phyloP scores from a whole-genome alignment of 2,888 invertebrate genomes.

The Muschampia plurimacula region DNA sequence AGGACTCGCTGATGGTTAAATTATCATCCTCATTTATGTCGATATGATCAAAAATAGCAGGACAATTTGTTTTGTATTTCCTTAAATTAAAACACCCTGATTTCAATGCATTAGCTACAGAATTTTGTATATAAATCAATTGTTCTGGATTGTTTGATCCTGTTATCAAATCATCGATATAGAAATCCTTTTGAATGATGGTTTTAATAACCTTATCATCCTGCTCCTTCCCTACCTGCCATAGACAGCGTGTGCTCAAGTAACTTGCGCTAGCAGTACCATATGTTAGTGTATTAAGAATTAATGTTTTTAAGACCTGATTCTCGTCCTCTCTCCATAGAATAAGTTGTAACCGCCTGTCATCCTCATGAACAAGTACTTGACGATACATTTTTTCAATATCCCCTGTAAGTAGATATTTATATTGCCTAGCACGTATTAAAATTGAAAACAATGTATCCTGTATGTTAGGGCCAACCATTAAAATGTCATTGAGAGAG shows the following conservation, averaged over 20 bases:
- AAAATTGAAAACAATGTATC: not conserved
- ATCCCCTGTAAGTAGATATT: not conserved
- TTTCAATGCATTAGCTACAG: not conserved
- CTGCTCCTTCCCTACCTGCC: not conserved
- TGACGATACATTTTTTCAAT: not conserved
- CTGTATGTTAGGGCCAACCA: not conserved
- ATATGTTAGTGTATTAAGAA: not conserved
- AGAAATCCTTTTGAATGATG: not conserved
- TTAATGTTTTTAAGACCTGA: not conserved
- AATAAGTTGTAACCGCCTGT: not conserved
- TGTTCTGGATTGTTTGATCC: not conserved
- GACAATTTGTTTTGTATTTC: not conserved
- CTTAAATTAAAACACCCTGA: not conserved
- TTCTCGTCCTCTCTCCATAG: not conserved
- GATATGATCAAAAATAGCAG: not conserved
- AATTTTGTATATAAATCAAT: not conserved
- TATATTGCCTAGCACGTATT: not conserved
- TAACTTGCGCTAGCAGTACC: not conserved
- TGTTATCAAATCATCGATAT: not conserved
- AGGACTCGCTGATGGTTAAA: not conserved
- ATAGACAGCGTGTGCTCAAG: not conserved
- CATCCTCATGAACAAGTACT: not conserved
- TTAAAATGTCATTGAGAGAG: not conserved
- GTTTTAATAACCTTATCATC: not conserved
- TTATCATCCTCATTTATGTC: not conserved